These are phyloP conservation scores for Apodemus agrarius DNA, from an alignment of 2,797 vertebrate genomes.

Conservation along the genomic window DNA sequence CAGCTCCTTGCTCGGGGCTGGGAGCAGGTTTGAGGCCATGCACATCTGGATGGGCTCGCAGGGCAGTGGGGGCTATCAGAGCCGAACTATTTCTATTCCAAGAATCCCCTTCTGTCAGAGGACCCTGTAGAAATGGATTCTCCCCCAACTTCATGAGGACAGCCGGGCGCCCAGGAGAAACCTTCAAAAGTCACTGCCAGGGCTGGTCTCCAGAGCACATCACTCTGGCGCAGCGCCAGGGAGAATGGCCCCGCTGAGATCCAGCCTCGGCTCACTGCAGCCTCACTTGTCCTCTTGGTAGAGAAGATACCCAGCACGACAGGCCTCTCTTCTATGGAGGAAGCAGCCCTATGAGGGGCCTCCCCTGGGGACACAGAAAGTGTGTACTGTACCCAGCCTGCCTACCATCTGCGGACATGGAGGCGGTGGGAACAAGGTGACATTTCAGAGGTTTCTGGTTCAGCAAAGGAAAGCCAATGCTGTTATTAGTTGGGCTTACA, in stretches of 20 bases:
- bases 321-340: neutral
- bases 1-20: neutral
- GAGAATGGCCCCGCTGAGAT: neutral
- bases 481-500: neutral
- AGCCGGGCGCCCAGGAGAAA: accelerated
- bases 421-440: neutral
- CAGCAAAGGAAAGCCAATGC: neutral
- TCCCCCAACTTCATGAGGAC: neutral
- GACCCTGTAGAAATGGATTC: neutral
- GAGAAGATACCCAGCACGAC: neutral
- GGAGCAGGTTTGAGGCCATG: neutral
- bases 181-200: neutral
- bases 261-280: neutral
- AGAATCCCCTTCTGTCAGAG: neutral
- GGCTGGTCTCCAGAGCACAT: neutral
- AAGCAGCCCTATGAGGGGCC: neutral
- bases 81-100: neutral
- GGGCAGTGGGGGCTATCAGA: neutral
- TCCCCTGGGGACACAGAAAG: neutral
- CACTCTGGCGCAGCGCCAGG: neutral
- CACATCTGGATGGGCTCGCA: neutral
- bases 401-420: neutral
- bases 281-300: neutral
- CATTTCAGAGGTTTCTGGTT: constrained; percentile 7
- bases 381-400: neutral